Evolutionary conservation across 2,113 vertebrate genomes (phyloP), one percentile per base, ranked within the genome.

Genomic region (Antechinus flavipes): DNA sequence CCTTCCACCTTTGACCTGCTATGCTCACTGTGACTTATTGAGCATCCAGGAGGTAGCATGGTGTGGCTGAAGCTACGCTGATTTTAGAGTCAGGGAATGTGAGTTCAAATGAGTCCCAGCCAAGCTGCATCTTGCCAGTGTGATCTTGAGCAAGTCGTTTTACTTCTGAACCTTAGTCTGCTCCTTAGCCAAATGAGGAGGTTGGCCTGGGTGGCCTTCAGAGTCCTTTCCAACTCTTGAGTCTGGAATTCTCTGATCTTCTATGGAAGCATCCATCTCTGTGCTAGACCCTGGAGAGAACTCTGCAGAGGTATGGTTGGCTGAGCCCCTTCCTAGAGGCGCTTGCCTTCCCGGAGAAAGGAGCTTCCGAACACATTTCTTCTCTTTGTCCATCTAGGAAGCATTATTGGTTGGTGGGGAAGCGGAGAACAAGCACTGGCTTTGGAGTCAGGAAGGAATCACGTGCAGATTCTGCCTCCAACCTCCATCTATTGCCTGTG

Each of bases 361-460:
- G 58, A 35, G 58, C 58, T n/a, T 76, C 14, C 7, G 61, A 76
- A 76, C 58, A 68, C 8, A 10, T 35, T 19, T n/a, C n/a, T 91
- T 94, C 8, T 93, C 19, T 95, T 93, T 76, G 35, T 93, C 49
- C 56, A 92, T 91, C 90, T 23, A 92, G 56, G 89, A 96, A 94
- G 53, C 53, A 24, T 90, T 92, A 24, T 93, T 30, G 19, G 11
- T 35, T 35, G 16, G 12, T n/a, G 61, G 35, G 61, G 35, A 76
- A 76, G 30, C 3, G 2, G 42, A 42, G 6, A 42, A 8, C 19
- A n/a, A 84, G 68, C 35, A 42, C 68, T 19, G 7, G 1, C 35
- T n/a, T 84, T 84, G n/a, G 2, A 23, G n/a, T 84, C 19, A 8
- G n/a, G 68, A 84, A 7, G 42, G 16, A 84, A 6, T 84, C 19